These are phyloP conservation scores for Pelmatolapia mariae DNA, from an alignment of 2,113 vertebrate species.

Conservation along the genomic window DNA sequence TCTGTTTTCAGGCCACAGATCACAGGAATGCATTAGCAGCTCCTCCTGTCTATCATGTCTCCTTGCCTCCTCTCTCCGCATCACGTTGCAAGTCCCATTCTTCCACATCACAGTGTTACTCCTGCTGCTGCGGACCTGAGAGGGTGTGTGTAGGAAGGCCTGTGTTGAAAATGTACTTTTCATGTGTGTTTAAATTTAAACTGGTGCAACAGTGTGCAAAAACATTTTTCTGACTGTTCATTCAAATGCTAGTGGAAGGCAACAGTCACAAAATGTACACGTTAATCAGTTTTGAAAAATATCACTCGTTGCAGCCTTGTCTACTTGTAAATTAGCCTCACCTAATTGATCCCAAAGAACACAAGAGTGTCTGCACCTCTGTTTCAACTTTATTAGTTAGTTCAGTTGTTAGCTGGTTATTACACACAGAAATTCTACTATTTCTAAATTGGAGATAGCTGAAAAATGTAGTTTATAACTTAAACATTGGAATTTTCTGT, in stretches of 20 bases:
- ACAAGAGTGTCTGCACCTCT: neutral
- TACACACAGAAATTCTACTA: neutral
- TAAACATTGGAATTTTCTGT: neutral
- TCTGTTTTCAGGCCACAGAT: slow-evolving; percentile 17
- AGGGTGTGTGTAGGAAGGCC: neutral
- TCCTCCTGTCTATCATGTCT: neutral
- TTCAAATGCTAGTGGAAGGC: neutral
- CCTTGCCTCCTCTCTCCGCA: neutral
- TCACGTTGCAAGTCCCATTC: neutral
- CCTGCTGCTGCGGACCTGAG: neutral
- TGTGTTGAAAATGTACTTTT: neutral
- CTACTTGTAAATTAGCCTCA: neutral
- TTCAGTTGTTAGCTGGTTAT: neutral
- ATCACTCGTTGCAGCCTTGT: neutral
- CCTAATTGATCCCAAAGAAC: neutral
- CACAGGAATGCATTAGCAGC: slow-evolving; percentile 23
- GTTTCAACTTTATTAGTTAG: neutral
- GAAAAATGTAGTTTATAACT: neutral
- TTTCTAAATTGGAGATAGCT: neutral
- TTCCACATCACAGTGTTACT: neutral
- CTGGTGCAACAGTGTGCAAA: neutral
- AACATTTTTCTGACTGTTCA: neutral
- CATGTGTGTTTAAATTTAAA: neutral
- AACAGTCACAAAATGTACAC: neutral
- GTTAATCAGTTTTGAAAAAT: neutral